Base-by-base conservation (phyloP, 2,113 vertebrate genomes). In the Blennius ocellaris region DNA sequence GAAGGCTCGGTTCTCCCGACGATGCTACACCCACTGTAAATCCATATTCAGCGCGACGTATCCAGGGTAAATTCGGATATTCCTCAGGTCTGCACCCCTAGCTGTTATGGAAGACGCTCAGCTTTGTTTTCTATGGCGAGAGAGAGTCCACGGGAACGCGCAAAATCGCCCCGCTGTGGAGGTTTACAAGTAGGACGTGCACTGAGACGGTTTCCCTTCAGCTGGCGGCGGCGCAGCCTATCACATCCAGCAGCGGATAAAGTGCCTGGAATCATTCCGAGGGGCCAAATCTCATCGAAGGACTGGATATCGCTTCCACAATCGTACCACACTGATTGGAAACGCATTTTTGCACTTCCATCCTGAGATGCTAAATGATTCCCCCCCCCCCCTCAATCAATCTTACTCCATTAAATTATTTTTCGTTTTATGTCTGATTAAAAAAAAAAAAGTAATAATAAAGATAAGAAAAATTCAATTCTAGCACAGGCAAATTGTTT, bases 81-180 rank as follows among this genome's bases (percentile, higher is more conserved):
- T 87, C 85, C 73, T 81, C 80, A 55, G 67, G 80, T 87, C 84
- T 85, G 88, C 90, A 87, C 59, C 87, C 57, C 81, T 72, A 37
- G 86, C 86, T 88, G 80, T 86, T 89, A 92, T 90, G 90, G 90
- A 91, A 92, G 90, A 90, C 92, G 93, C 62, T 86, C 89, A 92
- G 92, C 94, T 93, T 93, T 94, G 93, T 94, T 94, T 93, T 93
- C 92, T 93, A 91, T 92, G 87, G 85, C 88, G 81, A 92, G 86
- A 77, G 88, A 92, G 86, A 77, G 88, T 83, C 84, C 86, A 12
- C 92, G 89, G 80, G 92, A 58, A 72, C 92, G 92, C 91, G 92
- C 91, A 87, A 45, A 86, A 52, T 87, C 86, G 81, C 89, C 86
- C 86, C 87, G 84, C 86, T 84, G 89, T 84, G 78, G 82, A 75